Conservation (phyloP, 1,140 invertebrate species). For the Wiebesia pumilae region DNA sequence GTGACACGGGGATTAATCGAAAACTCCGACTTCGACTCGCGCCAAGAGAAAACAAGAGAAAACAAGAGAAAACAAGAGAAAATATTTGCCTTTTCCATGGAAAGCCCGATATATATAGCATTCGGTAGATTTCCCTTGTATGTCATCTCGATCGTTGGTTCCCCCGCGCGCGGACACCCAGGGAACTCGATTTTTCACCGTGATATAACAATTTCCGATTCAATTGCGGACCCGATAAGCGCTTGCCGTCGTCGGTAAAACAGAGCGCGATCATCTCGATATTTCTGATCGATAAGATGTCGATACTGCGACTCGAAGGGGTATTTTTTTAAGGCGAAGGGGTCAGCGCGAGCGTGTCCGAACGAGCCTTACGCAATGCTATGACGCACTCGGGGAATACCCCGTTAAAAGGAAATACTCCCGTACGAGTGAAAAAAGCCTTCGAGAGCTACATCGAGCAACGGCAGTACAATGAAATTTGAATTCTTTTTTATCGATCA, state of each 20-base stretch:
- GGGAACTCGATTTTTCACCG: neutral
- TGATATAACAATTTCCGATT: neutral
- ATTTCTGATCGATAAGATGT: neutral
- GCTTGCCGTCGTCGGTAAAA: neutral
- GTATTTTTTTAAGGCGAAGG: neutral
- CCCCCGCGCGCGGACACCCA: no score
- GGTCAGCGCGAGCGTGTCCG: neutral
- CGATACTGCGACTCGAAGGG: neutral
- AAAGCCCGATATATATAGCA: neutral
- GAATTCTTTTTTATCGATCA: neutral
- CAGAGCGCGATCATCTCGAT: neutral
- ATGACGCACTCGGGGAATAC: conserved; percentile 4
- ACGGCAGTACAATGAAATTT: neutral
- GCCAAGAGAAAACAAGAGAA: neutral
- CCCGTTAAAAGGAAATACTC: neutral
- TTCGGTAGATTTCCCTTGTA: neutral
- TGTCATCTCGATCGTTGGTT: neutral
- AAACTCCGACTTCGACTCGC: neutral
- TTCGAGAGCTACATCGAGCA: neutral
- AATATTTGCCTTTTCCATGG: neutral
- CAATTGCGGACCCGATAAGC: neutral
- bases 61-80: no score
- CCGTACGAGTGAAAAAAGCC: neutral
- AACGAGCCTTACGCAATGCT: neutral
- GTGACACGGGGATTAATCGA: neutral